These are phyloP conservation scores for Octonoba sinensis DNA, from an alignment of 2,888 invertebrate genomes.

Conservation along the genomic window DNA sequence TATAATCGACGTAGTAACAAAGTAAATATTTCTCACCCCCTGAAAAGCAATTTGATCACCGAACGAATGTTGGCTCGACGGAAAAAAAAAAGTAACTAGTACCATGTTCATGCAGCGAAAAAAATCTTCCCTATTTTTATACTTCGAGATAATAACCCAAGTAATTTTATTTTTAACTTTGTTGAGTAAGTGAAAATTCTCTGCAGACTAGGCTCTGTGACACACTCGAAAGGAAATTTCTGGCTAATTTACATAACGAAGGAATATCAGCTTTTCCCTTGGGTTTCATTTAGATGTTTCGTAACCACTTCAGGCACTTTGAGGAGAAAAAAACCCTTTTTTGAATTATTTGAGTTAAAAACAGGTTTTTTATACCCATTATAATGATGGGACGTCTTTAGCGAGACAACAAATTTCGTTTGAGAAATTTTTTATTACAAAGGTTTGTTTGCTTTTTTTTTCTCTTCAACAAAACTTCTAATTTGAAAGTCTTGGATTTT, in stretches of 20 bases:
- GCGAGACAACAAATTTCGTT: too few relatives aligned
- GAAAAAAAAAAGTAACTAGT: too few relatives aligned
- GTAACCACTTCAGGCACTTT: not conserved
- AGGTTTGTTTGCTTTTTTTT: too few relatives aligned
- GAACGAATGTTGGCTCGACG: too few relatives aligned
- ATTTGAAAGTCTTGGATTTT: too few relatives aligned
- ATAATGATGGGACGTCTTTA: constrained; percentile 10
- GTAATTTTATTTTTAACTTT: constrained; percentile 15
- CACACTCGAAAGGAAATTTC: constrained; percentile 16
- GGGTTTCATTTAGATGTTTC: constrained; percentile 9
- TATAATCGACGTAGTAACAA: too few relatives aligned
- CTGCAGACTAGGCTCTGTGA: not conserved
- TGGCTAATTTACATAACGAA: constrained; percentile 24
- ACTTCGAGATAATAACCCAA: constrained; percentile 1
- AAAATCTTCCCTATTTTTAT: not conserved
- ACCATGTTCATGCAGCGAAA: too few relatives aligned
- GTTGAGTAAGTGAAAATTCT: constrained; percentile 6
- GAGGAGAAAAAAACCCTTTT: not conserved
- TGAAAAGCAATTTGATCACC: too few relatives aligned
- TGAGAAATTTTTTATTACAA: too few relatives aligned
- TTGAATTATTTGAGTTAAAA: not conserved
- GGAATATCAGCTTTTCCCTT: constrained; percentile 16
- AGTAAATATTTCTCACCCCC: too few relatives aligned
- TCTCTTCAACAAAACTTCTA: too few relatives aligned
- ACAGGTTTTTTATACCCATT: constrained; percentile 4